Percentiles rank a stretch among this genome's conserved stretches.
Conservation (phyloP, 2,113 vertebrate genomes). For the Lutjanus erythropterus region DNA sequence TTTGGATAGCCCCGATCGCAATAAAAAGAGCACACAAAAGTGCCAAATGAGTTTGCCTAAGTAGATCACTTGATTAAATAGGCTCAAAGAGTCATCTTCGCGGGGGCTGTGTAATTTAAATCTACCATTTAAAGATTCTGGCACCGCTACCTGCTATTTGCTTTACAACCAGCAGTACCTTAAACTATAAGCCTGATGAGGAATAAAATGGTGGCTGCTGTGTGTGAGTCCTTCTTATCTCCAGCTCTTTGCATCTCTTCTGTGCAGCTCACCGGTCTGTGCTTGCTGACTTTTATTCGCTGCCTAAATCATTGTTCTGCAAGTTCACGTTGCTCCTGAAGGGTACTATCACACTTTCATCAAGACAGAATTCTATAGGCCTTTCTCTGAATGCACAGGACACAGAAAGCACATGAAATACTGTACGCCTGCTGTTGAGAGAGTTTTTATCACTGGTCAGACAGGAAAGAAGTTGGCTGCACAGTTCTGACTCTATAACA, state of each 20-base stretch:
- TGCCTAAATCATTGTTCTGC: conserved; percentile 5
- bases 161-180: conserved; percentile 25
- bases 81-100: background rate
- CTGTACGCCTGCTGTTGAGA: background rate
- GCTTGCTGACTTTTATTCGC: conserved; percentile 13
- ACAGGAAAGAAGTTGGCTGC: conserved; percentile 9
- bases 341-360: conserved; percentile 16
- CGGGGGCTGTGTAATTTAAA: conserved; percentile 7
- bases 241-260: conserved; percentile 22
- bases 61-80: conserved; percentile 46
- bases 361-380: conserved; percentile 26
- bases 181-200: conserved; percentile 16
- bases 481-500: background rate
- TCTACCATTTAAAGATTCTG: conserved; percentile 10
- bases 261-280: background rate
- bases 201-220: conserved; percentile 15
- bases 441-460: conserved; percentile 17
- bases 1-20: conserved; percentile 16
- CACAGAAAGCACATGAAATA: background rate
- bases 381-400: conserved; percentile 9
- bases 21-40: conserved; percentile 31
- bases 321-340: background rate
- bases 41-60: conserved; percentile 20
- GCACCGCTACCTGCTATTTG: conserved; percentile 7
- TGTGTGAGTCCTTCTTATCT: conserved; percentile 39